Conservation (phyloP, 2,797 vertebrate species). For the Cyprinodon diabolis region DNA sequence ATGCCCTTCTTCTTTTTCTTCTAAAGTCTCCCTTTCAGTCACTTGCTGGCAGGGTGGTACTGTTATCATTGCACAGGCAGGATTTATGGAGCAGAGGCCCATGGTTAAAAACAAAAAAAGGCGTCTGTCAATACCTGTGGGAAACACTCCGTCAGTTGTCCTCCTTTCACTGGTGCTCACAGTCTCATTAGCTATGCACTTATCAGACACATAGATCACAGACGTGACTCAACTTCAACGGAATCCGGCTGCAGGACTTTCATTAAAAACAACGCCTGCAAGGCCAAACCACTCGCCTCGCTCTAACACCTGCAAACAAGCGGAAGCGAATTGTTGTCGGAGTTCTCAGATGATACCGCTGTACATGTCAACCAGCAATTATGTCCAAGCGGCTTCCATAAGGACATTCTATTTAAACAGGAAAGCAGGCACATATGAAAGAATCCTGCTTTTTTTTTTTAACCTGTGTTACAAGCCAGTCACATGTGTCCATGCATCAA, state of each 20-base stretch:
- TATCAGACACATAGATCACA: constrained; percentile 98
- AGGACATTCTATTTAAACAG: constrained; percentile 59
- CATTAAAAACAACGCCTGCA: constrained; percentile 89
- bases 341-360: constrained; percentile 25
- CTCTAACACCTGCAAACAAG: constrained; percentile 85
- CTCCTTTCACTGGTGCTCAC: constrained; percentile 59
- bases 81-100: constrained; percentile 92
- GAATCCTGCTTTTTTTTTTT: constrained; percentile 37
- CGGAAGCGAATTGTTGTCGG: constrained; percentile 42
- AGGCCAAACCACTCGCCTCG: constrained; percentile 77
- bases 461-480: constrained; percentile 33
- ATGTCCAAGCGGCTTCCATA: constrained; percentile 48
- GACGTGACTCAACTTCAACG: constrained; percentile 94
- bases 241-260: constrained; percentile 94
- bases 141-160: constrained; percentile 81
- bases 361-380: constrained; percentile 47
- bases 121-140: constrained; percentile 99
- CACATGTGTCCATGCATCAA: constrained; percentile 34
- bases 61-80: constrained; percentile 92
- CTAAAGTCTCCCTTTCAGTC: constrained; percentile 59
- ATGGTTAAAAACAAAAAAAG: constrained; percentile 96
- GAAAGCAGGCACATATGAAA: constrained; percentile 51
- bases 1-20: constrained; percentile 44
- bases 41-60: constrained; percentile 82
- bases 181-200: constrained; percentile 97